Evolutionary conservation across 2,113 vertebrate genomes (phyloP).

Genomic region (Tenebrosternarchus preto): DNA sequence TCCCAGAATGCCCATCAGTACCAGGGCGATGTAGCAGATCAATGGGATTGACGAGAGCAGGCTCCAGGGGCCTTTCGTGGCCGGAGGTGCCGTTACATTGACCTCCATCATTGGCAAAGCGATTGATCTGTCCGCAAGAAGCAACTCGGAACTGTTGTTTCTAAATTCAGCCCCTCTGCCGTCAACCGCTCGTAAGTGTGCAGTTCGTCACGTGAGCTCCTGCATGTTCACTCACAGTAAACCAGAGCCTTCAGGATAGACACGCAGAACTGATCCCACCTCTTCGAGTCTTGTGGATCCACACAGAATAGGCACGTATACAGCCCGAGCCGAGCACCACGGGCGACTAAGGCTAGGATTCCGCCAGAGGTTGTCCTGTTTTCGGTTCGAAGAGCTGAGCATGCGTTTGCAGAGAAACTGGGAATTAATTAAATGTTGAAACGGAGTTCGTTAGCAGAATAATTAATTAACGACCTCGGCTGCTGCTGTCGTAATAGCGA

Average conservation of each 20-base stretch:
- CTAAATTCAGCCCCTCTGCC: too few species aligned
- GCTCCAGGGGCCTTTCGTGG: not conserved
- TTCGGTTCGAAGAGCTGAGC: not conserved
- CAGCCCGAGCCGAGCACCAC: too few species aligned
- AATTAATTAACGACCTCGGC: constrained; percentile 33
- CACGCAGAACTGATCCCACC: not conserved
- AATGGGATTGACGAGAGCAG: constrained; percentile 45
- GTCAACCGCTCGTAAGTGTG: not conserved
- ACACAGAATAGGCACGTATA: too few species aligned
- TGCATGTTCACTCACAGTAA: not conserved
- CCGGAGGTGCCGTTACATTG: not conserved
- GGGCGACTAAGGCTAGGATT: constrained; percentile 21
- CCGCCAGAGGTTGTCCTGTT: constrained; percentile 24
- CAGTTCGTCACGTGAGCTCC: too few species aligned
- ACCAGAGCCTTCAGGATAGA: not conserved
- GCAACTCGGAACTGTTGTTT: too few species aligned
- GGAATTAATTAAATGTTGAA: constrained; percentile 31
- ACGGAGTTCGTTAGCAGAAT: constrained; percentile 29
- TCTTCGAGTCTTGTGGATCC: too few species aligned
- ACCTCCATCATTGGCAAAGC: not conserved
- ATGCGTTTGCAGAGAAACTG: not conserved
- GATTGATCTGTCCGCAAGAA: not conserved
- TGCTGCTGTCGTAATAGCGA: not conserved
- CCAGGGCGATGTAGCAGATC: constrained; percentile 67
- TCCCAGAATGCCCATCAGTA: constrained; percentile 70